phyloP scores from a whole-genome alignment of 2,113 vertebrate genomes.

The Pseudolaguvia tuberculata region DNA sequence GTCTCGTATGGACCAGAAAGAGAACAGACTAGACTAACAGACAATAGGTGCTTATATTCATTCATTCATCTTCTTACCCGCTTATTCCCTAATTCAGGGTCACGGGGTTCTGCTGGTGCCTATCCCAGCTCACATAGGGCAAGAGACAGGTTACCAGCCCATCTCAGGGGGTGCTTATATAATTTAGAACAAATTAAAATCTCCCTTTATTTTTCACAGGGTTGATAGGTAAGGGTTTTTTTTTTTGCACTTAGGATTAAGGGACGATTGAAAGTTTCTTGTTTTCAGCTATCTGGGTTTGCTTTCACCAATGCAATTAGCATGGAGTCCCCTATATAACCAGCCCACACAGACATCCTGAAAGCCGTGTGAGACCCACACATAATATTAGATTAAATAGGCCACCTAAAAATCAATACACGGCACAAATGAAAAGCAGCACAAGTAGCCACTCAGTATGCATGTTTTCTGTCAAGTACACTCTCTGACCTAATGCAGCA shows the following conservation, averaged over 20 bases:
- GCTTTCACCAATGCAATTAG: conserved; percentile 71
- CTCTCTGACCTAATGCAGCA: conserved; percentile 73
- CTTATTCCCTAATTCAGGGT: no score
- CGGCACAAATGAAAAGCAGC: conserved; percentile 75
- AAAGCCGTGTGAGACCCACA: conserved; percentile 68
- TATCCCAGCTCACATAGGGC: no score
- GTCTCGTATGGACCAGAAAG: conserved; percentile 24
- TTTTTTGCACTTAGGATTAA: conserved; percentile 49
- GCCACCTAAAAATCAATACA: conserved; percentile 72
- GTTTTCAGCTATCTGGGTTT: conserved; percentile 66
- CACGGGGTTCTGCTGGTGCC: no score
- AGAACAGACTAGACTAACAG: conserved; percentile 21
- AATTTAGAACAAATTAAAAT: conserved; percentile 46
- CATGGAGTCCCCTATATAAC: conserved; percentile 69
- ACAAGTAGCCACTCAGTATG: conserved; percentile 77
- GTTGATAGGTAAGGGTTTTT: no score
- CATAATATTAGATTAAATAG: conserved; percentile 77
- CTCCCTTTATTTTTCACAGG: not conserved
- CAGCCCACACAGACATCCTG: conserved; percentile 66
- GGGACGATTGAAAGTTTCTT: conserved; percentile 58
- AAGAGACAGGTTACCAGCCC: no score
- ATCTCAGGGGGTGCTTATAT: conserved; percentile 31
- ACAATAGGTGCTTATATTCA: conserved; percentile 28
- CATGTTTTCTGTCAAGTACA: conserved; percentile 80
- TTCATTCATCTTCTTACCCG: no score